phyloP scores from a whole-genome alignment of 2,888 invertebrate species.

The Coenonympha glycerion region DNA sequence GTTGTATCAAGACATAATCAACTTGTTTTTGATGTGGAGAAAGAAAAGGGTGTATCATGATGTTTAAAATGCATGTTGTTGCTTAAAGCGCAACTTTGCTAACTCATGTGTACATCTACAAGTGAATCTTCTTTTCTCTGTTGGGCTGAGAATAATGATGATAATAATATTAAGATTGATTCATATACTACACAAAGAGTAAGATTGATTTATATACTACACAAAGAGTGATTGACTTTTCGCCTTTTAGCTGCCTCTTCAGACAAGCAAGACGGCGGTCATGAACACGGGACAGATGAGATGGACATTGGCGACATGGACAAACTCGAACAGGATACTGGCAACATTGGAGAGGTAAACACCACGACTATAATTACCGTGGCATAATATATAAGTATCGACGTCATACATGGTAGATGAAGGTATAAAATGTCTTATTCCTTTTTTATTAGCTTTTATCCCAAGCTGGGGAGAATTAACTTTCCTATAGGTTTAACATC shows the following conservation, averaged over 20 bases:
- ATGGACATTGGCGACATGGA: slow-evolving; percentile 74
- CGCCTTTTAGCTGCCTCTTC: slow-evolving; percentile 25
- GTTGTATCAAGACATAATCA: slow-evolving; percentile 54
- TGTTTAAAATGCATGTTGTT: background rate
- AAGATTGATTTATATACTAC: too few relatives aligned
- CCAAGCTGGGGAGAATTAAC: too few relatives aligned
- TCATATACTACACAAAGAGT: too few relatives aligned
- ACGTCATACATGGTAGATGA: too few relatives aligned
- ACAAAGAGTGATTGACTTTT: background rate
- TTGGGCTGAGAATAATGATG: too few relatives aligned
- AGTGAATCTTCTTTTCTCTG: too few relatives aligned
- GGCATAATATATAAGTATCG: too few relatives aligned
- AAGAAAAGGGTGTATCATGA: slow-evolving; percentile 40
- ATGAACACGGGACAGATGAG: slow-evolving; percentile 61
- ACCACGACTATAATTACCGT: too few relatives aligned
- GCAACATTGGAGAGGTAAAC: slow-evolving; percentile 68
- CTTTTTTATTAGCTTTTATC: too few relatives aligned
- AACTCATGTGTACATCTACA: background rate
- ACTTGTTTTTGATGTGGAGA: slow-evolving; percentile 67
- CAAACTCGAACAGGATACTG: slow-evolving; percentile 67
- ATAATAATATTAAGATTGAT: too few relatives aligned
- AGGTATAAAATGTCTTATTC: too few relatives aligned
- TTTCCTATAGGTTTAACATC: too few relatives aligned
- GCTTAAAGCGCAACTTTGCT: background rate
- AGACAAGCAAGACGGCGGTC: slow-evolving; percentile 52